Base-by-base conservation (phyloP, 2,888 invertebrate species). In the Lordiphosa andalusiaca region DNA sequence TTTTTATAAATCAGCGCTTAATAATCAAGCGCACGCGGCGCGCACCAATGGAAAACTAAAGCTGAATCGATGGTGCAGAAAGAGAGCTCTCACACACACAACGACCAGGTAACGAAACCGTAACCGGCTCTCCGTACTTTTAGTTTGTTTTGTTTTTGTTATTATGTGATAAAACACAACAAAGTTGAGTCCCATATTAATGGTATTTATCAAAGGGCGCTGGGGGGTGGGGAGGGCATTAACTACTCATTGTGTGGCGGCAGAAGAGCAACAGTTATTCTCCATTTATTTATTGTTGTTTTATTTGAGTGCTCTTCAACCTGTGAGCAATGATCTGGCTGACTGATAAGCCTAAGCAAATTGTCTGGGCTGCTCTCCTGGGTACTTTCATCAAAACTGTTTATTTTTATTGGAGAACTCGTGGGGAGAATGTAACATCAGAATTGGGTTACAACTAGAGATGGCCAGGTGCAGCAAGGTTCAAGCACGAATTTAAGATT, bases 131-230 rank as follows among this genome's bases (percentile, higher is more conserved):
- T 62, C 41, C 49, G 53, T 48, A 37, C 30, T 39, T 38, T 46
- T 6, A 53, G 36, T 7, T 13, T 50, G 38, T 47, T 16, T 16
- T 16, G 16, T 16, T 63, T 66, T 62, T 60, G 56, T 70, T 76
- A 83, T 63, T 66, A 60, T 60, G 56, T 70, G 81, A 83, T 83
- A 80, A 76, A 71, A 56, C 44, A 70, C 67, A 75, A 40, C 12
- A 69, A 67, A 75, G 67, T 66, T 83, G 64, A 66, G 53, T 63
- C 60, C 68, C 71, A 60, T 68, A 73, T 70, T 80, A 73, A 64
- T 65, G 66, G 63, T 61, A 65, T 60, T 83, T 83, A 67, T 63
- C 52, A 67, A 70, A 57, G n/a, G 39, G 35, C 19, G 56, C 19
- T 54, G 36, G 51, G 19, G 25, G 42, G 53, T 49, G 30, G 9